Conservation (phyloP, 2,888 invertebrate species). For the Melinopterus prodromus region DNA sequence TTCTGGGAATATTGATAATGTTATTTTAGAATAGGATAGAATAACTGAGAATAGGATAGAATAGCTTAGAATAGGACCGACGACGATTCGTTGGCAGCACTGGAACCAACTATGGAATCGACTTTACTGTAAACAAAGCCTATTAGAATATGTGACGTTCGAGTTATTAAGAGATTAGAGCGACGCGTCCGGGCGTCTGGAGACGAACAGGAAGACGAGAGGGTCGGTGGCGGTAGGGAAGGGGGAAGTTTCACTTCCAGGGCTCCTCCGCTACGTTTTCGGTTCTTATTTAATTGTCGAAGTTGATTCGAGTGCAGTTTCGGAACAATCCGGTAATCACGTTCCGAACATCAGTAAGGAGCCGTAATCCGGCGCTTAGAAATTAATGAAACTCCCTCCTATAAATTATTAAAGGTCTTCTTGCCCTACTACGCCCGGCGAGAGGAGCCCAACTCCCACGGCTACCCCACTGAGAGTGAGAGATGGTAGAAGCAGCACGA, state of each 20-base stretch:
- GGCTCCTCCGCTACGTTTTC: constrained; percentile 11
- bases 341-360: constrained; percentile 21
- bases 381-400: constrained; percentile 26
- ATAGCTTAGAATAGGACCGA: too few species aligned
- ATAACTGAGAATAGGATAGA: too few species aligned
- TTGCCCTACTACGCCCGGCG: constrained; percentile 9
- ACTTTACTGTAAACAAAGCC: background rate
- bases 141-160: background rate
- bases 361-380: constrained; percentile 22
- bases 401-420: constrained; percentile 24
- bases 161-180: constrained; percentile 12
- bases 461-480: constrained; percentile 4
- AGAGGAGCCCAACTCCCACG: background rate
- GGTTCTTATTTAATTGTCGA: constrained; percentile 25
- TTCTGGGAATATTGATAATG: too few species aligned
- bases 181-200: background rate
- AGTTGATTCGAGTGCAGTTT: constrained; percentile 27
- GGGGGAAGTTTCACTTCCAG: constrained; percentile 14
- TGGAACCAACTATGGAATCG: background rate
- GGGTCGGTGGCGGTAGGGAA: background rate
- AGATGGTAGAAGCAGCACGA: background rate
- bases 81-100: background rate
- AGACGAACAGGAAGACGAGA: constrained; percentile 5
- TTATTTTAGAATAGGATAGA: too few species aligned
- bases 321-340: constrained; percentile 27